Base-by-base conservation (phyloP, 2,113 vertebrate species). In the Furnarius figulus region DNA sequence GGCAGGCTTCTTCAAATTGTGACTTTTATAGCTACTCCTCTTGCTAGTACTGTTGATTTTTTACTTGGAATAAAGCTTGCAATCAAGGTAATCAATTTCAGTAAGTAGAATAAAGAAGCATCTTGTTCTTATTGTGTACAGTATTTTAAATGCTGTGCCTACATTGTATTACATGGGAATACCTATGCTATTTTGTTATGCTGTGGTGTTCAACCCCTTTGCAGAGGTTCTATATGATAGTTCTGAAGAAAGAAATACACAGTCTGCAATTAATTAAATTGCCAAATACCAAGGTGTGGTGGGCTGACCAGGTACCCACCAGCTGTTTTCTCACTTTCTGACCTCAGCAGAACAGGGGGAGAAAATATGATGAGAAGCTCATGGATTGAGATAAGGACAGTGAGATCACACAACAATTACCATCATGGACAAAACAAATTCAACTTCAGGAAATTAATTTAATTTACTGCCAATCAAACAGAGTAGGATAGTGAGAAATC, bases 101-200 rank as follows among this genome's bases (percentile, higher is more conserved):
- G 33, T 24, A 46, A 67, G 11, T 10, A n/a, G 20, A 33, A 62
- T 11, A 20, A 27, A 37, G 46, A 83, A 66, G 52, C n/a, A 27
- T 35, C 27, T 15, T 52, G 2, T 3, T 89, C 47, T 89, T 0
- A 0, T 44, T 63, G 4, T 3, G 1, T 53, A 20, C 14, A n/a
- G 6, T 80, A 19, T 68, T 87, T 80, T 63, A 53, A 83, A 21
- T 20, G 28, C 14, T 73, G 7, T 68, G 8, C 55, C 58, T 68
- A 53, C 0, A 0, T 5, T 44, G 52, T 39, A 31, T 30, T 37
- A 24, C 25, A 27, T 7, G 49, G 25, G 63, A 91, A 58, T 50
- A 40, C 7, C 7, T 58, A 10, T 1, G 4, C 49, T 72, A 35
- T 27, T 80, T 84, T 3, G 0, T 68, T 46, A 40, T 28, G n/a